phyloP scores from a whole-genome alignment of 1,140 invertebrate genomes.

The Drosophila sturtevanti region DNA sequence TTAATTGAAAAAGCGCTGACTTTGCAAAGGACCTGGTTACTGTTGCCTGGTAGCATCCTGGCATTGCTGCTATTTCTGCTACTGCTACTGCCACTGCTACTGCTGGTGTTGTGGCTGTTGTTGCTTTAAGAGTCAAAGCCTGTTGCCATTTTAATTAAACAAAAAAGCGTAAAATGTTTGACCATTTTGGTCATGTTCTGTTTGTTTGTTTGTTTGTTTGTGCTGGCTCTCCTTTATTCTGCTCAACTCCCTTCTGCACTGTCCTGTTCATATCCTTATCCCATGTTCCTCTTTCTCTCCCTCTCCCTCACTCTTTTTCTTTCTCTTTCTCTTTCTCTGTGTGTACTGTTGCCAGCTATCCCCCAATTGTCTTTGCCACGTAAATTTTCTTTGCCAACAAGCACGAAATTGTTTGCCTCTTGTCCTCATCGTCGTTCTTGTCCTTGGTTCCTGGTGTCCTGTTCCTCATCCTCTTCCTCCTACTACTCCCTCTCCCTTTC shows the following conservation, averaged over 20 bases:
- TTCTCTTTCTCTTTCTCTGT: neutral
- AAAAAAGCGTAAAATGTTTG: constrained; percentile 78
- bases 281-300: neutral
- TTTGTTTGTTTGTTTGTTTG: neutral
- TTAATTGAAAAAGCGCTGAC: constrained; percentile 74
- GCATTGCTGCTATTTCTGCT: too few species aligned
- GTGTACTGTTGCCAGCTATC: constrained; percentile 33
- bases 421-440: constrained; percentile 3
- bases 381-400: constrained; percentile 79
- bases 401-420: constrained; percentile 72
- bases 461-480: too few species aligned
- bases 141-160: constrained; percentile 80
- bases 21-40: constrained; percentile 15
- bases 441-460: constrained; percentile 36
- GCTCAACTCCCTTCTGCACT: neutral
- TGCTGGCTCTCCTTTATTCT: too few species aligned
- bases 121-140: constrained; percentile 38
- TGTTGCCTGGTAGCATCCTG: neutral
- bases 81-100: constrained; percentile 14
- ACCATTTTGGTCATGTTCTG: constrained; percentile 43
- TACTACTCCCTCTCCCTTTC: too few species aligned
- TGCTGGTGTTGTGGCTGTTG: neutral
- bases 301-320: neutral
- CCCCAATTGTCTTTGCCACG: constrained; percentile 72
- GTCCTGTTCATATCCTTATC: constrained; percentile 11